Percentiles rank a stretch among this genome's conserved stretches.
Conservation (phyloP, 2,888 invertebrate species). For the Andricus quercusramuli region DNA sequence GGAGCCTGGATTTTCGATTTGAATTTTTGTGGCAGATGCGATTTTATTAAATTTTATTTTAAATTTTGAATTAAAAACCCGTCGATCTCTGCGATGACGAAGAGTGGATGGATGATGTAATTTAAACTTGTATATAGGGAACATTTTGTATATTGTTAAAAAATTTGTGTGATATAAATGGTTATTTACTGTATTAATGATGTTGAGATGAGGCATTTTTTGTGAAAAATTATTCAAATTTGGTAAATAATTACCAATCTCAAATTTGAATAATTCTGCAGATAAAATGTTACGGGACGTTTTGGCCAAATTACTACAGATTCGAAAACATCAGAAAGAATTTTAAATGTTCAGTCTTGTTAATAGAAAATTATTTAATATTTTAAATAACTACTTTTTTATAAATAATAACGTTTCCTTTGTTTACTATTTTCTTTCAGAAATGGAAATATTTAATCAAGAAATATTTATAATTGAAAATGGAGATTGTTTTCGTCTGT, state of each 20-base stretch:
- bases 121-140: constrained; percentile 78
- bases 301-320: constrained; percentile 25
- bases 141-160: constrained; percentile 79
- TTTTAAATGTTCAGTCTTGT: not conserved
- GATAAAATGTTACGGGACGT: not conserved
- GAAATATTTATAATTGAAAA: not conserved
- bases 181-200: constrained; percentile 73
- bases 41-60: not conserved
- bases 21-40: not conserved
- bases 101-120: constrained; percentile 70
- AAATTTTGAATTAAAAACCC: not conserved
- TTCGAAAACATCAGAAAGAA: not conserved
- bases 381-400: not conserved
- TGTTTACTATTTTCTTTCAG: not conserved
- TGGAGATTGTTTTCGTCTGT: constrained; percentile 17
- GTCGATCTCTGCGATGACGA: constrained; percentile 44
- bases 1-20: not conserved
- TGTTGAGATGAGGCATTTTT: constrained; percentile 46
- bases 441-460: not conserved
- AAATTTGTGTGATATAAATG: constrained; percentile 79
- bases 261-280: not conserved
- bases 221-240: constrained; percentile 36
- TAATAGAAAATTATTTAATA: not conserved
- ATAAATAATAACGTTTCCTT: not conserved
- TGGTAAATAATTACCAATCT: constrained; percentile 1